These are phyloP conservation scores for Astatotilapia flaviijosephi DNA, from an alignment of 2,113 vertebrate genomes.

Conservation along the genomic window DNA sequence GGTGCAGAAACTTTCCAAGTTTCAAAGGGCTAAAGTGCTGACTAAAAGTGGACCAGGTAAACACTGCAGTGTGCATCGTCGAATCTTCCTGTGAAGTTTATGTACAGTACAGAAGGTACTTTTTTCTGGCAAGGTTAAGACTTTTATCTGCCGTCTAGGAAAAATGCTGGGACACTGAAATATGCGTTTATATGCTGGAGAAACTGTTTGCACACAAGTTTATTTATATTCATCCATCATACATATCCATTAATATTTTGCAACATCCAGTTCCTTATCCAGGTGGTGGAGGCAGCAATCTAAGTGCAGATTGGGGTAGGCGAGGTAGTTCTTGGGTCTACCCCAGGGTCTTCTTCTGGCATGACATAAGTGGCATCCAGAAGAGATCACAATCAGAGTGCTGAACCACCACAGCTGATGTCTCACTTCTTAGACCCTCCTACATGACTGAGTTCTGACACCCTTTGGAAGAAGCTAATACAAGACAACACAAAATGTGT, in stretches of 20 bases:
- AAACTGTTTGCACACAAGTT: not conserved
- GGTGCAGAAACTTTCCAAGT: conserved; percentile 18
- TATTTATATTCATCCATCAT: not conserved
- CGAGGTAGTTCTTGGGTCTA: not conserved
- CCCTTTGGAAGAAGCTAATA: not conserved
- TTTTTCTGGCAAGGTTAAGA: not conserved
- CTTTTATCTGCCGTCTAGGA: not conserved
- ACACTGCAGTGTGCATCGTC: not conserved
- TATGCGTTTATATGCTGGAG: not conserved
- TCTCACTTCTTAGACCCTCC: not conserved
- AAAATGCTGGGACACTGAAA: not conserved
- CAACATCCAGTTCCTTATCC: not conserved
- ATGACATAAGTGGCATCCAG: not conserved
- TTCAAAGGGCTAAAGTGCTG: conserved; percentile 38
- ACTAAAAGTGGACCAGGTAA: conserved; percentile 31
- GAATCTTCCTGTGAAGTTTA: conserved; percentile 1
- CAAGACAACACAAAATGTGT: not conserved
- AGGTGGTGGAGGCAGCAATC: not conserved
- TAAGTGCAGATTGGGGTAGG: not conserved
- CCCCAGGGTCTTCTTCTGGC: not conserved
- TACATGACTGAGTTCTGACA: not conserved
- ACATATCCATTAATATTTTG: not conserved
- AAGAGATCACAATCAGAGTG: not conserved
- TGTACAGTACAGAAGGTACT: conserved; percentile 4
- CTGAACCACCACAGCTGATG: not conserved